Conservation (phyloP, 2,113 vertebrate genomes). For the Ictalurus furcatus region DNA sequence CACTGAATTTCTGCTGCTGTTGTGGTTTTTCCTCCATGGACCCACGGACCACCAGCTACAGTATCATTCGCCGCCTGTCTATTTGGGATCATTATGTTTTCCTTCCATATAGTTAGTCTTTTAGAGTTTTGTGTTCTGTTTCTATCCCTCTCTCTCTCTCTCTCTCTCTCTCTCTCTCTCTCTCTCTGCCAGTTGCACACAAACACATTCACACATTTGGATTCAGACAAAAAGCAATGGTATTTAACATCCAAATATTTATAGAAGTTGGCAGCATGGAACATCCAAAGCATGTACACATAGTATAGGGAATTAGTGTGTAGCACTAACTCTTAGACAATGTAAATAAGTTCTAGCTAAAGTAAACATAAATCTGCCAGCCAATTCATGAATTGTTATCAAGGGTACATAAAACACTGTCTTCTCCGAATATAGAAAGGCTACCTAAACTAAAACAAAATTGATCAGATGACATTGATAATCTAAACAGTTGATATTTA, state of each 20-base stretch:
- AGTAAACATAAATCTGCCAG: background rate
- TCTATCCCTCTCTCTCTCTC: background rate
- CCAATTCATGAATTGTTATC: background rate
- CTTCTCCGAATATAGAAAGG: background rate
- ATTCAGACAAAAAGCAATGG: background rate
- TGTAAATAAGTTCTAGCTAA: background rate
- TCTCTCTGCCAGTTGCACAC: background rate
- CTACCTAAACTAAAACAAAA: background rate
- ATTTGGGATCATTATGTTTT: slow-evolving; percentile 6
- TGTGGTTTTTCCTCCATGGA: slow-evolving; percentile 1
- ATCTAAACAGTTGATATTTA: background rate
- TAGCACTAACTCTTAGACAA: background rate
- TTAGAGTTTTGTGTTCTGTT: background rate
- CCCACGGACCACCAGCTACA: background rate
- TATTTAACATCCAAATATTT: slow-evolving; percentile 10
- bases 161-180: background rate
- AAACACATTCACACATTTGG: background rate
- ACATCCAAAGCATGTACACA: background rate
- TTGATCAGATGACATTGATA: background rate
- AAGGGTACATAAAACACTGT: background rate
- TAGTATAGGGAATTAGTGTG: background rate
- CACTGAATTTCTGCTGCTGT: slow-evolving; percentile 6
- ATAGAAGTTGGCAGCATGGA: background rate
- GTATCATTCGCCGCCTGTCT: slow-evolving; percentile 5
- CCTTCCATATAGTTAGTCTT: background rate